Conservation (phyloP, 2,113 vertebrate species). For the Sus scrofa region T2T-Sscrofa CM000816.6:107510001-107510500, state of each 20-base stretch:
- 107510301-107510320: neutral
- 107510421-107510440: neutral
- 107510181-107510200: neutral
- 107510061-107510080: conserved; percentile 55
- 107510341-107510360: neutral
- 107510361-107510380: neutral
- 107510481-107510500: neutral
- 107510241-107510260: neutral
- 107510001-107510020: conserved; percentile 45
- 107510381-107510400: neutral
- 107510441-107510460: neutral
- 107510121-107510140: neutral
- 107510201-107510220: neutral
- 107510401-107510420: neutral
- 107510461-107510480: neutral
- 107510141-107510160: neutral
- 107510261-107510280: neutral
- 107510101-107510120: neutral
- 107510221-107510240: neutral
- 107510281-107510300: neutral
- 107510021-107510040: conserved; percentile 19
- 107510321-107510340: neutral
- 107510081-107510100: conserved; percentile 21
- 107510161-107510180: neutral
- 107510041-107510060: neutral